Evolutionary conservation across 2,888 invertebrate genomes (phyloP).

Genomic region (Lasioglossum figueresi): DNA sequence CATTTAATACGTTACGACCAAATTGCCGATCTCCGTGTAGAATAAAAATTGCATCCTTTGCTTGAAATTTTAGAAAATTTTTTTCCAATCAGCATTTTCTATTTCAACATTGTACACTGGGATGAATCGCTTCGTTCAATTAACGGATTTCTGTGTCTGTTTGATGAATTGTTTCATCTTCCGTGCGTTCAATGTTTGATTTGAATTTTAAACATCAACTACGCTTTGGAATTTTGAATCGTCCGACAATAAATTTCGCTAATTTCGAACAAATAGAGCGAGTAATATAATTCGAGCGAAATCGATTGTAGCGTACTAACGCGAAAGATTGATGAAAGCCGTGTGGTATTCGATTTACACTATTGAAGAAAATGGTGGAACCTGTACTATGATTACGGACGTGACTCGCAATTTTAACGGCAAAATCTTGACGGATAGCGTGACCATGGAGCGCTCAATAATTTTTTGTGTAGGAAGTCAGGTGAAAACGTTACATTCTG

Average conservation of each 20-base stretch:
- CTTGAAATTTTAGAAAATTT: too few species aligned
- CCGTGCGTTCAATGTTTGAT: not conserved
- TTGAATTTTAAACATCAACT: not conserved
- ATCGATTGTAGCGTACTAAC: not conserved
- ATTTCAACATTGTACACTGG: too few species aligned
- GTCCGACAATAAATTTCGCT: not conserved
- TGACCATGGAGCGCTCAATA: not conserved
- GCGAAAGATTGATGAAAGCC: constrained; percentile 10
- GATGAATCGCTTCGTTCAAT: too few species aligned
- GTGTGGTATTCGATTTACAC: not conserved
- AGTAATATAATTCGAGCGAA: not conserved
- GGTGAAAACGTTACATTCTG: constrained; percentile 15
- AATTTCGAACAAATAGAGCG: not conserved
- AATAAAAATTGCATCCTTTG: too few species aligned
- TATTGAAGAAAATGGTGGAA: not conserved
- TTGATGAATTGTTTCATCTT: too few species aligned
- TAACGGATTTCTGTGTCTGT: too few species aligned
- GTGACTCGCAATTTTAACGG: constrained; percentile 24
- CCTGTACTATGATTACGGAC: constrained; percentile 8
- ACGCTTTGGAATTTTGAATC: not conserved
- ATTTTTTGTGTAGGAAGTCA: not conserved
- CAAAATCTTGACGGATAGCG: constrained; percentile 1
- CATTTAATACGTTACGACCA: too few species aligned
- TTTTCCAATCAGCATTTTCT: too few species aligned
- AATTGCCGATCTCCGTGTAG: too few species aligned